Conservation (phyloP, 2,888 invertebrate species). For the Plutella xylostella region DNA sequence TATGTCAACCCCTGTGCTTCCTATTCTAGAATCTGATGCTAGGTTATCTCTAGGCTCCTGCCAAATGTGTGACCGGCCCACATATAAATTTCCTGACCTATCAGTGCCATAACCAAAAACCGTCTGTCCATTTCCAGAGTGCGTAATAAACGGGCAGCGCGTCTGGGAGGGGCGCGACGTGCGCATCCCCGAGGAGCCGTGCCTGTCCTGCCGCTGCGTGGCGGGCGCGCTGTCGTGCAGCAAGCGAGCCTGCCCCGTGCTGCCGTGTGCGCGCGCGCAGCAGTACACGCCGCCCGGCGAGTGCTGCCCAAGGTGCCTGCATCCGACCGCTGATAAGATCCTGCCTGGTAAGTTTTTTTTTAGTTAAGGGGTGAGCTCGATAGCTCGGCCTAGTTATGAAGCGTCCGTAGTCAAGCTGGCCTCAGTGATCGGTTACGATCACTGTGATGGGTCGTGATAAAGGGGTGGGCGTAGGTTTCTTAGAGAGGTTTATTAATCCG, state of each 20-base stretch:
- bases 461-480: too few species aligned
- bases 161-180: slow-evolving; percentile 86
- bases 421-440: too few species aligned
- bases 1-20: too few species aligned
- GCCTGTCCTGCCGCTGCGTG: slow-evolving; percentile 85
- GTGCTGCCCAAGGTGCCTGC: slow-evolving; percentile 76
- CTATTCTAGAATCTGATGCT: too few species aligned
- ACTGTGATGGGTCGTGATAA: too few species aligned
- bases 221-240: slow-evolving; percentile 79
- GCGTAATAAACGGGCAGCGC: slow-evolving; percentile 84
- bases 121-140: slow-evolving; percentile 67
- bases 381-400: too few species aligned
- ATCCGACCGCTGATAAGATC: slow-evolving; percentile 61
- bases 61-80: too few species aligned
- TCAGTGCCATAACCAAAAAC: too few species aligned
- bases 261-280: slow-evolving; percentile 80
- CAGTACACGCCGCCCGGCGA: slow-evolving; percentile 80
- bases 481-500: too few species aligned
- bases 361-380: background rate
- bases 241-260: slow-evolving; percentile 89
- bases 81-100: too few species aligned
- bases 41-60: too few species aligned
- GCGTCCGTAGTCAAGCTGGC: too few species aligned
- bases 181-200: slow-evolving; percentile 85
- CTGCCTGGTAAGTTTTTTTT: slow-evolving; percentile 43